Evolutionary conservation across 2,113 vertebrate species (phyloP), one percentile per base, ranked within the genome.

Genomic region (Strigops habroptila): DNA sequence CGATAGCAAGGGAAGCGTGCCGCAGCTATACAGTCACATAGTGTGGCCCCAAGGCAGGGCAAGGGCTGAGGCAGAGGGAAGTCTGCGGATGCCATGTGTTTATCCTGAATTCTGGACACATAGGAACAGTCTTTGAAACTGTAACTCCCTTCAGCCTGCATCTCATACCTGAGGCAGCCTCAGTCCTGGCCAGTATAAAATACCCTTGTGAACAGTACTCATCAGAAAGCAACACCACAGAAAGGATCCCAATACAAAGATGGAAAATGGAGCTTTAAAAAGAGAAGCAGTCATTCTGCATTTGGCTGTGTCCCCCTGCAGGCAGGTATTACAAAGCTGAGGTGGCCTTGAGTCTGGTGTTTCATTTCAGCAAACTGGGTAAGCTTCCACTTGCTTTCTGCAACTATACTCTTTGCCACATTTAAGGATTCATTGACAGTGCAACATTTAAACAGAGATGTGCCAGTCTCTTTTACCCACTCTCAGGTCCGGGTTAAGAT

Each of bases 241-340:
- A 71, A 84, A 69, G n/a, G 31, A 62, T 19, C 46, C 18, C 46
- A 39, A 18, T 10, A 59, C 33, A 53, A 79, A 87, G 57, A 67
- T 7, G 33, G 70, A 43, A 92, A 94, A 91, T 1, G 13, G n/a
- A 91, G 37, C 59, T 87, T 75, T 57, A 78, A 75, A 75, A 82
- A 22, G 9, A 64, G 27, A 68, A 78, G 51, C 0, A 63, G 80
- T 11, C 44, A 41, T 51, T 81, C 44, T 71, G 48, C 48, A 71
- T 76, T 84, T 79, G 75, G 30, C 75, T 88, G 87, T 83, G 91
- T 90, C 75, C 82, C 93, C 85, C 76, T 77, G 90, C 91, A 95
- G 76, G 95, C 86, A 90, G 68, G 33, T 59, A 65, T 41, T 65
- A 64, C 41, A 86, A 65, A 88, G 60, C 44, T 73, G 52, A 95